Conservation (phyloP, 23 tunicate genomes). For the Halocynthia aurantium region DNA sequence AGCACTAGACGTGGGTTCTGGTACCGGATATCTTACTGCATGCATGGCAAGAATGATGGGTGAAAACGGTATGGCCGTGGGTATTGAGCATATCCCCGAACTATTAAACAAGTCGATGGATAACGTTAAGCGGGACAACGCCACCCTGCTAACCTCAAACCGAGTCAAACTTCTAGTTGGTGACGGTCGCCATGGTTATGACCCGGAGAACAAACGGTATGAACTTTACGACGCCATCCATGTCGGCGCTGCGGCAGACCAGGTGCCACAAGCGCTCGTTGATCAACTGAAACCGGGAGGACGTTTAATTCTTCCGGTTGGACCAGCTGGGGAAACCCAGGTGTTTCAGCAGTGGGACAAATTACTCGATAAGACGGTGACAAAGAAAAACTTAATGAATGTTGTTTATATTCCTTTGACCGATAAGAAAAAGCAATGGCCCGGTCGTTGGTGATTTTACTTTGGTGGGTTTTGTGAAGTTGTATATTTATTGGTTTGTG, state of each 20-base stretch:
- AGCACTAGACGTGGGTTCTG: constrained; percentile 95
- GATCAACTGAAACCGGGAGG: constrained; percentile 81
- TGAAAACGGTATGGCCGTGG: constrained; percentile 56
- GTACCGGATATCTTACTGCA: constrained; percentile 84
- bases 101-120: constrained; percentile 69
- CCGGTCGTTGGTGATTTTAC: constrained; percentile 9
- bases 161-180: constrained; percentile 51
- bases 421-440: constrained; percentile 83
- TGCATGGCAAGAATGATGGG: constrained; percentile 98
- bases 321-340: constrained; percentile 79
- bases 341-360: constrained; percentile 93
- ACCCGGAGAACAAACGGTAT: constrained; percentile 42
- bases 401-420: constrained; percentile 92
- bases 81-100: constrained; percentile 87
- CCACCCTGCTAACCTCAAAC: constrained; percentile 31
- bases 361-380: constrained; percentile 40
- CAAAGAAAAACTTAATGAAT: constrained; percentile 60
- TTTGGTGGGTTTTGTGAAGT: too few relatives aligned
- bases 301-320: constrained; percentile 78
- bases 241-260: constrained; percentile 95
- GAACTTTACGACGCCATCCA: constrained; percentile 93
- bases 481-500: too few relatives aligned
- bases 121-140: constrained; percentile 64
- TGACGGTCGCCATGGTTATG: constrained; percentile 86
- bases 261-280: constrained; percentile 59